A percentile compares a stretch with the other conserved stretches of the same genome.
These are phyloP conservation scores for Polia nebulosa DNA, from an alignment of 2,888 invertebrate species.

Conservation along the genomic window DNA sequence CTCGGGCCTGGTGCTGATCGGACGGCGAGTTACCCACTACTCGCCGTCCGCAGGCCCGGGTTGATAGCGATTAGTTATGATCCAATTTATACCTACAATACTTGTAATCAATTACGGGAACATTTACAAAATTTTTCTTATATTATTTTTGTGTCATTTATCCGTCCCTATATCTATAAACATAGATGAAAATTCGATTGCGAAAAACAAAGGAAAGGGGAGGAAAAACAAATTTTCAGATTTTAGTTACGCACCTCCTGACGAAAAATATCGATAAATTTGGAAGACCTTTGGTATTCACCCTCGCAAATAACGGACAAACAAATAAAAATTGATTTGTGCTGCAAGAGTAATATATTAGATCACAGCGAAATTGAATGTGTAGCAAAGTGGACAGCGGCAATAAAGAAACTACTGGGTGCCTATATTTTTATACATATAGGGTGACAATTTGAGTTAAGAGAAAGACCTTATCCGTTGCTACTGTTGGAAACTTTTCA, in stretches of 20 bases:
- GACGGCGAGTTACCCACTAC: no score
- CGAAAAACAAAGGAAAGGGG: not conserved
- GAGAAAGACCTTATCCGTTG: no score
- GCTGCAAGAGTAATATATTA: slow-evolving; percentile 16
- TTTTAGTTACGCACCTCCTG: not conserved
- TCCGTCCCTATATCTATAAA: no score
- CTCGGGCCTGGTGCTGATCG: no score
- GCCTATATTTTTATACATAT: not conserved
- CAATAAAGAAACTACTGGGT: not conserved
- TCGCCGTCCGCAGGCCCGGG: no score
- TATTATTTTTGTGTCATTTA: not conserved
- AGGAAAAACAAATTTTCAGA: not conserved
- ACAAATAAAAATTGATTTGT: slow-evolving; percentile 50
- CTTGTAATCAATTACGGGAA: not conserved
- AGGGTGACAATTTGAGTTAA: no score
- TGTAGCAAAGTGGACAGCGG: not conserved
- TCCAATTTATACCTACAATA: not conserved
- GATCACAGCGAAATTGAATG: not conserved
- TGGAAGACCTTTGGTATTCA: slow-evolving; percentile 7
- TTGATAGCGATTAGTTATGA: not conserved
- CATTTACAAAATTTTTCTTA: not conserved
- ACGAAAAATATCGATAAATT: slow-evolving; percentile 38
- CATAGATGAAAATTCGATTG: not conserved
- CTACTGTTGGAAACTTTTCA: no score
- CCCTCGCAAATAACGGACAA: slow-evolving; percentile 17